Conservation (phyloP, 2,797 vertebrate genomes). For the Anolis apletophallus region DNA sequence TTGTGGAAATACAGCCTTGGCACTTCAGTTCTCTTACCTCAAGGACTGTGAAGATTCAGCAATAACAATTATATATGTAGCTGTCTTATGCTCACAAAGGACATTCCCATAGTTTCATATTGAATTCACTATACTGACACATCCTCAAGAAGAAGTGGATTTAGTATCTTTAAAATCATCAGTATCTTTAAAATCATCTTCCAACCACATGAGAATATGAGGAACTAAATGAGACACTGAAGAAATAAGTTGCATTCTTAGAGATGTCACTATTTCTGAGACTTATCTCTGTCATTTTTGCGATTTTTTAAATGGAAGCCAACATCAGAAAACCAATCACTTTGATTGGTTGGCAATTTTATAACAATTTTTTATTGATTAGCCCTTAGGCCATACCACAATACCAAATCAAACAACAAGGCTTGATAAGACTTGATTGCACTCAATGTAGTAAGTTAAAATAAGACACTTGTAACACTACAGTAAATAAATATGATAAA, state of each 20-base stretch:
- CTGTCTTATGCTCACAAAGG: conserved; percentile 3
- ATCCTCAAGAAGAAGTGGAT: neutral
- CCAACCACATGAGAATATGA: no score
- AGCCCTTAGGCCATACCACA: no score
- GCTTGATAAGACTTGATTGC: no score
- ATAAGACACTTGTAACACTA: no score
- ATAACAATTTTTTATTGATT: no score
- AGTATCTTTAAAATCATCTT: no score
- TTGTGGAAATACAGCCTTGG: neutral
- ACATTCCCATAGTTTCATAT: neutral
- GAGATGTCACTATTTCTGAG: neutral
- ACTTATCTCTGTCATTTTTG: neutral
- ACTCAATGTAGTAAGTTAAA: no score
- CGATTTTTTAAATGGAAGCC: neutral
- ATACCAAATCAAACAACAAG: no score
- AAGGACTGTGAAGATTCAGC: conserved; percentile 46
- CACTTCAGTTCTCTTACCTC: conserved; percentile 46
- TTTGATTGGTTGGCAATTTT: no score
- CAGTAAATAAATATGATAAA: no score
- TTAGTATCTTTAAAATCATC: neutral
- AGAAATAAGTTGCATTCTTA: neutral
- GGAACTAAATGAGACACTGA: neutral
- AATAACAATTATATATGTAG: conserved; percentile 38
- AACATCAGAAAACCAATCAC: neutral
- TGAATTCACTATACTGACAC: neutral